phyloP scores from a whole-genome alignment of 2,797 vertebrate genomes.

The Kryptopterus vitreolus region DNA sequence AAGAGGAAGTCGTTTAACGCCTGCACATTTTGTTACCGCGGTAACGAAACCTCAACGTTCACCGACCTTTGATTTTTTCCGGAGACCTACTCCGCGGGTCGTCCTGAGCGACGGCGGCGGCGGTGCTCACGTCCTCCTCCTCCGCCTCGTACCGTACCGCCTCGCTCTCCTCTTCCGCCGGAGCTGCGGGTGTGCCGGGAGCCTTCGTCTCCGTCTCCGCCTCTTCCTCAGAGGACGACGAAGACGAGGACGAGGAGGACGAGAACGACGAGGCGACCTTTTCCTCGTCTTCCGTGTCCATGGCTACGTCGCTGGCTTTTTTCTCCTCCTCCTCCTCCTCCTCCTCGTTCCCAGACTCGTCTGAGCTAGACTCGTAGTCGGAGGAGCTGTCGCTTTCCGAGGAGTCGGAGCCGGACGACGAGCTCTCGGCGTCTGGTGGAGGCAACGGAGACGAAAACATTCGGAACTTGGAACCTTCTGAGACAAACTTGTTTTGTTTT shows the following conservation, averaged over 20 bases:
- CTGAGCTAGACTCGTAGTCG: slow-evolving; percentile 87
- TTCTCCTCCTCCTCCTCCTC: slow-evolving; percentile 72
- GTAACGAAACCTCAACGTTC: too few species aligned
- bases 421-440: slow-evolving; percentile 72
- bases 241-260: slow-evolving; percentile 66
- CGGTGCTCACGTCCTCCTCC: slow-evolving; percentile 39
- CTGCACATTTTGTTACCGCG: too few species aligned
- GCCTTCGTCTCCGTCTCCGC: slow-evolving; percentile 53
- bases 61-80: slow-evolving; percentile 71
- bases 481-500: too few species aligned
- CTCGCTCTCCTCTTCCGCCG: slow-evolving; percentile 60
- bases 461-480: too few species aligned
- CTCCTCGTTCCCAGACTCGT: slow-evolving; percentile 79
- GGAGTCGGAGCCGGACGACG: slow-evolving; percentile 77
- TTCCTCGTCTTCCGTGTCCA: slow-evolving; percentile 57
- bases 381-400: slow-evolving; percentile 84
- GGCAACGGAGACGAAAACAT: not conserved
- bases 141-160: slow-evolving; percentile 29
- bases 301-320: slow-evolving; percentile 50
- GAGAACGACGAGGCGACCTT: slow-evolving; percentile 67
- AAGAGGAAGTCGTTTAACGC: slow-evolving; percentile 30
- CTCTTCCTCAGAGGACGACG: slow-evolving; percentile 70
- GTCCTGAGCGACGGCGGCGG: slow-evolving; percentile 52
- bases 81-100: slow-evolving; percentile 71
- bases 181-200: slow-evolving; percentile 55